These are phyloP conservation scores for Heliocidaris tuberculata DNA, from an alignment of 35 echinoderm and acorn worm genomes.

Conservation along the genomic window DNA sequence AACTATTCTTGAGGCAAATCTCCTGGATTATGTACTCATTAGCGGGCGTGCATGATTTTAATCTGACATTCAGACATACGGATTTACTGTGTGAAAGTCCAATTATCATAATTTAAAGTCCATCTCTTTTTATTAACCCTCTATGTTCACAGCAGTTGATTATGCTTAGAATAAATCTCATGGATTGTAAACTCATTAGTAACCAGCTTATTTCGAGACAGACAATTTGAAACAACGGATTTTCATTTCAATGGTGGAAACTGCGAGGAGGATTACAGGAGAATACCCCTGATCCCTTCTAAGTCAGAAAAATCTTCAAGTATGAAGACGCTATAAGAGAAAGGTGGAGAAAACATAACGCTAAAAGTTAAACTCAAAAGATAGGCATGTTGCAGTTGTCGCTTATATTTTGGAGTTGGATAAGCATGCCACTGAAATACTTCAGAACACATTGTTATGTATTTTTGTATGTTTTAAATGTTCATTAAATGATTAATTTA, in stretches of 20 bases:
- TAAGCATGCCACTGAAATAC: no score
- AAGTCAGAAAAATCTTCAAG: neutral
- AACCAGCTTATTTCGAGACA: neutral
- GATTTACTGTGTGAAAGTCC: neutral
- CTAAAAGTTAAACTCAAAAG: neutral
- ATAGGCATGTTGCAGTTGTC: neutral
- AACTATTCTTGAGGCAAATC: neutral
- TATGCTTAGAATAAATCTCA: neutral
- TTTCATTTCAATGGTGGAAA: neutral
- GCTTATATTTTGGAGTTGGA: neutral
- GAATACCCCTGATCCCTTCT: no score
- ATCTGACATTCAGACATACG: no score
- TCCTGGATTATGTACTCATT: neutral
- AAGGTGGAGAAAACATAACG: neutral
- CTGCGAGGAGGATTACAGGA: neutral
- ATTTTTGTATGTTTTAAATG: no score
- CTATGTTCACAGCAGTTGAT: neutral
- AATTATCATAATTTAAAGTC: neutral
- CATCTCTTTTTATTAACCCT: neutral
- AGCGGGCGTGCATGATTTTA: neutral
- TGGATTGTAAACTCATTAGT: neutral
- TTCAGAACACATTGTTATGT: no score
- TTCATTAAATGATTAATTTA: no score
- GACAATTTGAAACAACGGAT: neutral
- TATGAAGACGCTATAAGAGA: neutral